Evolutionary conservation across 1,140 invertebrate genomes (phyloP).

Genomic region (Branchinecta lindahli): DNA sequence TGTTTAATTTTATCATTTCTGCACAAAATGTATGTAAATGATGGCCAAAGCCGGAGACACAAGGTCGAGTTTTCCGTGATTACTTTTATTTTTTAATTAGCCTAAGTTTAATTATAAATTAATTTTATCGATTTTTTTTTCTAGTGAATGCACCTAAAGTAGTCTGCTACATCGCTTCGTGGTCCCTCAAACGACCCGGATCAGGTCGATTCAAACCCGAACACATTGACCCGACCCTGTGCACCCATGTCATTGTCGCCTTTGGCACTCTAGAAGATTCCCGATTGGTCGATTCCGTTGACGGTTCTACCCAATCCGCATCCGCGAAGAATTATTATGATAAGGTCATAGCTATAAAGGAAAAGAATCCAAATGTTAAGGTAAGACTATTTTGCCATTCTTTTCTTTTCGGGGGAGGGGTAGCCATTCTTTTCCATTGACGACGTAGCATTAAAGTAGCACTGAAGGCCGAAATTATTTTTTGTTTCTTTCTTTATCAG

Average conservation of each 20-base stretch:
- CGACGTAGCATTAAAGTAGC: no score
- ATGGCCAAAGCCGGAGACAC: no score
- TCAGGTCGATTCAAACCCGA: conserved; percentile 70
- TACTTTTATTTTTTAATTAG: no score
- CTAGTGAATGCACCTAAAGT: conserved; percentile 42
- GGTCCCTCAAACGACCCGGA: conserved; percentile 75
- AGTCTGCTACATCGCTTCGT: conserved; percentile 85
- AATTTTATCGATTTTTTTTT: not conserved
- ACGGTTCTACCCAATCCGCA: conserved; percentile 9
- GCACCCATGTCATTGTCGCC: conserved; percentile 83
- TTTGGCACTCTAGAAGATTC: conserved; percentile 61
- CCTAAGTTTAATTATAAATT: no score
- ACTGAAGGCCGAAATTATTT: no score
- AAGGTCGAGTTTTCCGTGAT: no score
- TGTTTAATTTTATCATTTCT: no score
- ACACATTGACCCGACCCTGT: conserved; percentile 66
- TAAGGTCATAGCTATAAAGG: conserved; percentile 52
- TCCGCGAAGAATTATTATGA: conserved; percentile 16
- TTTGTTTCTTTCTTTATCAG: no score
- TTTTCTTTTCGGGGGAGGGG: no score
- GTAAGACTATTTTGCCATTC: conserved; percentile 32
- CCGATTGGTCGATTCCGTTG: conserved; percentile 12
- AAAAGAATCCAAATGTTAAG: conserved; percentile 78
- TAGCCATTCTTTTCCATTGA: no score
- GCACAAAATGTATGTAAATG: no score